A percentile compares a stretch with the other conserved stretches of the same genome.
Conservation (phyloP, 1,140 invertebrate species). For the Mizuhopecten yessoensis region DNA sequence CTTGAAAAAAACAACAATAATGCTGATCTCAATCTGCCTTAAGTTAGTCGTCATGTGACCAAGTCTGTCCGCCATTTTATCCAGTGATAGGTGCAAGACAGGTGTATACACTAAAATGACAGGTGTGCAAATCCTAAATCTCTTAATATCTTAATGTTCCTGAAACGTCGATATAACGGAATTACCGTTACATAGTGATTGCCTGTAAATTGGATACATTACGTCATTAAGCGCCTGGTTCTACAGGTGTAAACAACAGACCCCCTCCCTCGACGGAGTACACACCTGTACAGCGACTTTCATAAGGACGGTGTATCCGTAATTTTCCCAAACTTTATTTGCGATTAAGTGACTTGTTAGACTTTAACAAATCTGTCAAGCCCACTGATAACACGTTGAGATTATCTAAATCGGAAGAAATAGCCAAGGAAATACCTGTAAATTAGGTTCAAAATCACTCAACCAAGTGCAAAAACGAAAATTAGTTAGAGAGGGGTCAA, state of each 20-base stretch:
- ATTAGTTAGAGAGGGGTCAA: conserved; percentile 26
- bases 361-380: neutral
- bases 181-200: neutral
- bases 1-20: neutral
- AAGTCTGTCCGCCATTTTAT: neutral
- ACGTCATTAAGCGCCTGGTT: neutral
- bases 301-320: neutral
- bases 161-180: neutral
- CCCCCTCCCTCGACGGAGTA: neutral
- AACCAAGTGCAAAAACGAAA: conserved; percentile 8
- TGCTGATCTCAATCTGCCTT: neutral
- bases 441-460: conserved; percentile 21
- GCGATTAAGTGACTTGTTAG: neutral
- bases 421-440: neutral
- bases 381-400: neutral
- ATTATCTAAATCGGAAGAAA: neutral
- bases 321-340: neutral
- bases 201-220: neutral
- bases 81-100: neutral
- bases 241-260: conserved; percentile 21
- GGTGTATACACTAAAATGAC: neutral
- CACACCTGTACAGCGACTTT: neutral
- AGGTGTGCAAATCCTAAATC: conserved; percentile 25
- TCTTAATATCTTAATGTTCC: neutral
- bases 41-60: neutral